Evolutionary conservation across 2,797 vertebrate species (phyloP), one percentile per base, ranked within the genome.

Genomic region (Coreius guichenoti): DNA sequence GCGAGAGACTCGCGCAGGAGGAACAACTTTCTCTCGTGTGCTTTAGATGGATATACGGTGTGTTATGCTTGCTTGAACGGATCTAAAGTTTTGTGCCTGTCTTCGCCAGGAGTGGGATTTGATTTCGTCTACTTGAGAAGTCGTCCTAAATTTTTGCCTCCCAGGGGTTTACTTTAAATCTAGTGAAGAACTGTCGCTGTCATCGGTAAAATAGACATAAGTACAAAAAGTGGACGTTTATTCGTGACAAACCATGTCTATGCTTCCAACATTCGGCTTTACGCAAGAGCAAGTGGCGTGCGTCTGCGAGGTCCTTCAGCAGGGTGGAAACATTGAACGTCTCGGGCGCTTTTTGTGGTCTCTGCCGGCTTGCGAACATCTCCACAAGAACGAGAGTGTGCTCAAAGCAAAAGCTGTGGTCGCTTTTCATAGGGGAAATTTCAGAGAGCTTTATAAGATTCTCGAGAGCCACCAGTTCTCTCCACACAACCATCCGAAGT

Each of bases 241-340:
- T 90, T 88, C 91, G 90, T 82, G 86, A 91, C 94, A 93, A 95
- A 96, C 93, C 95, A 98, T 99, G 98, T 98, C 98, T 92, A 97
- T 99, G 97, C 96, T 99, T 91, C 98, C 98, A 90, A 98, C 98
- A 70, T 99, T 99, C 93, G 98, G 98, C 91, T 99, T 98, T 94
- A 99, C 98, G 92, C 98, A 99, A 94, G 98, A 99, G 93, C 97
- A 98, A 96, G 97, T 98, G 89, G 97, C 98, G 88, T 99, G 98
- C 91, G 97, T 98, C 85, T 99, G 97, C 90, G 97, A 98, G 86
- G 98, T 98, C 86, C 96, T 99, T 89, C 98, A 98, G 90, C 98
- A 99, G 94, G 98, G 98, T 67, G 98, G 98, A 86, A 99, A 99
- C 94, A 97, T 99, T 90, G 98, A 99, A 94, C 92, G 97, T 63